A percentile compares a stretch with the other conserved stretches of the same genome.
Conservation (phyloP, 2,113 vertebrate genomes). For the Malurus elegans region DNA sequence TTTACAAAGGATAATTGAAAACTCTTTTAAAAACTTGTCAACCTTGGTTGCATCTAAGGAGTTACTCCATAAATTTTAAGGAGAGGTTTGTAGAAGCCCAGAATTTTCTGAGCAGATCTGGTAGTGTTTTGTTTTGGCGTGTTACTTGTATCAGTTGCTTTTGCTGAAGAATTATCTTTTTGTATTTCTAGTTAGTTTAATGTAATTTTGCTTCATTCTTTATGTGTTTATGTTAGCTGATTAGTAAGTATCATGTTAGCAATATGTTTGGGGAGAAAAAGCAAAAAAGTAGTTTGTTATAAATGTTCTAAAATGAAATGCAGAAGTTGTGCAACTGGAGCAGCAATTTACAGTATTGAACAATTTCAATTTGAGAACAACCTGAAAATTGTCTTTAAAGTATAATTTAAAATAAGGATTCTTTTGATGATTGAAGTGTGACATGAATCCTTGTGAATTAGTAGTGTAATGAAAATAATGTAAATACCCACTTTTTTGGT, state of each 20-base stretch:
- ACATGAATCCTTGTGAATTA: background rate
- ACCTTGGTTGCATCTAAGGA: background rate
- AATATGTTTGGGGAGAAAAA: background rate
- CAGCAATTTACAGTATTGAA: background rate
- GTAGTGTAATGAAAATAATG: background rate
- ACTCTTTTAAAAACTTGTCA: background rate
- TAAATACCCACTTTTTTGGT: background rate
- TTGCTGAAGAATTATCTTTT: background rate
- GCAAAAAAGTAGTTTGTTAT: background rate
- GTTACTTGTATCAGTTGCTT: background rate
- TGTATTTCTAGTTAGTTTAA: background rate
- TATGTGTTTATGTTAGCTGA: background rate
- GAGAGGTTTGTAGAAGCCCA: background rate
- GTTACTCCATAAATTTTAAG: background rate
- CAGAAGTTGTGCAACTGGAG: background rate
- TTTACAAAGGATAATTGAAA: background rate
- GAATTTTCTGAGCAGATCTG: background rate
- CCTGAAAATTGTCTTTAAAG: background rate
- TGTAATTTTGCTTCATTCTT: background rate
- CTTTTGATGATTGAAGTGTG: background rate
- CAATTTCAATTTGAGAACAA: background rate
- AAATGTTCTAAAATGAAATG: background rate
- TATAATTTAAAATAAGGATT: background rate
- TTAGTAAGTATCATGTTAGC: background rate
- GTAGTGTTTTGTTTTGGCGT: background rate